Percentiles rank a stretch among this genome's conserved stretches.
These are phyloP conservation scores for Philopedon plagiatum DNA, from an alignment of 2,888 invertebrate genomes.

Conservation along the genomic window DNA sequence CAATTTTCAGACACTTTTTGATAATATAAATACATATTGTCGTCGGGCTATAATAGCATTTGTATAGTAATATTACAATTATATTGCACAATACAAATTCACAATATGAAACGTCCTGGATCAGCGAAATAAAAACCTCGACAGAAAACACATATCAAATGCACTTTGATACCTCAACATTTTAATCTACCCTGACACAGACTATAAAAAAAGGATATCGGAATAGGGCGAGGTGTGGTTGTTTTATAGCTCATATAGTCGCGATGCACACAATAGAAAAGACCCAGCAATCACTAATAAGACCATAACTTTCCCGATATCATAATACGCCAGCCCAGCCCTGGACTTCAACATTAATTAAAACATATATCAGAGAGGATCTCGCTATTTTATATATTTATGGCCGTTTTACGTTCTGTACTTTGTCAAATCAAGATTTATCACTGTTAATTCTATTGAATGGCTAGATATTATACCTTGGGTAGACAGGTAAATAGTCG, in stretches of 20 bases:
- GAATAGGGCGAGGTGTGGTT: conserved; percentile 61
- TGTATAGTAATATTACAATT: too few relatives aligned
- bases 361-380: conserved; percentile 61
- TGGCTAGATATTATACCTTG: conserved; percentile 19
- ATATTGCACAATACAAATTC: too few relatives aligned
- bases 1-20: too few relatives aligned
- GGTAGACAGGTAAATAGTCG: conserved; percentile 17
- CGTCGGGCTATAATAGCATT: too few relatives aligned
- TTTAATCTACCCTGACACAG: conserved; percentile 62
- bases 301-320: conserved; percentile 65
- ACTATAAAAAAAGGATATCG: conserved; percentile 60
- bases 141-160: conserved; percentile 6
- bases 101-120: too few relatives aligned
- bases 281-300: conserved; percentile 66
- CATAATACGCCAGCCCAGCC: conserved; percentile 60
- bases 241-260: conserved; percentile 66
- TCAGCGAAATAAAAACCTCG: conserved; percentile 5
- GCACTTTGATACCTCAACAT: conserved; percentile 53
- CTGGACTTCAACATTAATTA: conserved; percentile 61
- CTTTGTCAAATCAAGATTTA: conserved; percentile 58
- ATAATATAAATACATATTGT: too few relatives aligned
- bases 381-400: conserved; percentile 60
- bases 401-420: conserved; percentile 54
- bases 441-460: conserved; percentile 39
- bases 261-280: conserved; percentile 59